These are phyloP conservation scores for Centropyge bicolor DNA, from an alignment of 2,797 vertebrate species.

Conservation along the genomic window DNA sequence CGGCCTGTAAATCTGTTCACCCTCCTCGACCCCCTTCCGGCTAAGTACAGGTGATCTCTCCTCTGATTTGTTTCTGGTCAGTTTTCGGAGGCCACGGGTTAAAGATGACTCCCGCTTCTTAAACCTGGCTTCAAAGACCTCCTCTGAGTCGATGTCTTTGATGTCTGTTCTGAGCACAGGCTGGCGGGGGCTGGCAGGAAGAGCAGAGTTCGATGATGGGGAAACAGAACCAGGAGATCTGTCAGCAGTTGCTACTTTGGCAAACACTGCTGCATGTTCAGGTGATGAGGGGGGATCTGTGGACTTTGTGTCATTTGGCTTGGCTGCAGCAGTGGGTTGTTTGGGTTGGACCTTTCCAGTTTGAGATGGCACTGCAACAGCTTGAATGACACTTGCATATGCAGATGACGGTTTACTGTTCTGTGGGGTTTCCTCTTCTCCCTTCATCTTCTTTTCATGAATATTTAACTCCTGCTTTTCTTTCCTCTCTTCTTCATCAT, in stretches of 20 bases:
- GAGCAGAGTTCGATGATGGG: slow-evolving; percentile 54
- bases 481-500: slow-evolving; percentile 60
- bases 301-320: slow-evolving; percentile 18
- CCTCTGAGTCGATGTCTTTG: slow-evolving; percentile 93
- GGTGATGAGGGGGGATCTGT: slow-evolving; percentile 42
- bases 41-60: slow-evolving; percentile 84
- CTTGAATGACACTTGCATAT: slow-evolving; percentile 84
- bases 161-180: slow-evolving; percentile 84
- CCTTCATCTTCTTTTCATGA: slow-evolving; percentile 39
- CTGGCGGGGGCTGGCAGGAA: slow-evolving; percentile 45
- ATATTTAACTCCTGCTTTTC: slow-evolving; percentile 40
- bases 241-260: slow-evolving; percentile 79
- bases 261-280: slow-evolving; percentile 84
- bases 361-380: slow-evolving; percentile 65
- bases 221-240: slow-evolving; percentile 30
- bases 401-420: slow-evolving; percentile 56
- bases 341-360: slow-evolving; percentile 31
- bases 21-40: slow-evolving; percentile 71
- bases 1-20: slow-evolving; percentile 94
- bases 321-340: neutral
- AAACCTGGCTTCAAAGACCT: slow-evolving; percentile 95
- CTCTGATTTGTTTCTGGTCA: slow-evolving; percentile 91
- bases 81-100: slow-evolving; percentile 89
- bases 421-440: slow-evolving; percentile 20
- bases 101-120: slow-evolving; percentile 93